Conservation (phyloP, 2,797 vertebrate genomes). For the Hemibagrus guttatus region DNA sequence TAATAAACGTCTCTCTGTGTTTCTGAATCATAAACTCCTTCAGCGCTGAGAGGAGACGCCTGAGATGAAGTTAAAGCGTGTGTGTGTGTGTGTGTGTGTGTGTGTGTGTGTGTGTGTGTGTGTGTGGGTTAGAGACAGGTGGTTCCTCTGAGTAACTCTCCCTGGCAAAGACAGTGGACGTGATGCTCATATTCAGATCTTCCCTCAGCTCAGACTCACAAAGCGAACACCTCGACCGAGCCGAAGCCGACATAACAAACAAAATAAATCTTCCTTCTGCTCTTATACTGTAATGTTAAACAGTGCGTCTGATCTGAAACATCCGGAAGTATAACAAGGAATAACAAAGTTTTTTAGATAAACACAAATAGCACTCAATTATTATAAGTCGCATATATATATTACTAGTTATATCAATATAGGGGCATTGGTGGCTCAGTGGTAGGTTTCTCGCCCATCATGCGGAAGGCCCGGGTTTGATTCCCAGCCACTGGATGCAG, state of each 20-base stretch:
- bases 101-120: conserved; percentile 8
- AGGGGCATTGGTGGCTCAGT: too few relatives aligned
- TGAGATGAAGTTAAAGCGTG: background rate
- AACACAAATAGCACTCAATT: too few relatives aligned
- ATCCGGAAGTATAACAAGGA: background rate
- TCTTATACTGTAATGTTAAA: background rate
- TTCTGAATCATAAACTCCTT: conserved; percentile 10
- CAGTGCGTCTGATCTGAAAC: background rate
- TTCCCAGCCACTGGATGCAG: too few relatives aligned
- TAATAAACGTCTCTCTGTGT: background rate
- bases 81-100: conserved; percentile 1
- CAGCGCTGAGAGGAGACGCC: background rate
- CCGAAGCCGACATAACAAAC: too few relatives aligned
- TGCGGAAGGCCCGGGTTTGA: too few relatives aligned
- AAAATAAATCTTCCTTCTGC: background rate
- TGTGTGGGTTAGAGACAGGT: too few relatives aligned
- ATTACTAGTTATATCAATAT: too few relatives aligned
- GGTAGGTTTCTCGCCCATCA: too few relatives aligned
- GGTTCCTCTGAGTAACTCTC: background rate
- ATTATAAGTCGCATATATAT: too few relatives aligned
- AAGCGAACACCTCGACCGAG: background rate
- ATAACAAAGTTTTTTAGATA: too few relatives aligned
- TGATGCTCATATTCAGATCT: background rate
- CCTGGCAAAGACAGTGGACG: background rate
- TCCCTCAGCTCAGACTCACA: background rate